These are phyloP conservation scores for Chionodraco myersi DNA, from an alignment of 2,113 vertebrate genomes.

Conservation along the genomic window DNA sequence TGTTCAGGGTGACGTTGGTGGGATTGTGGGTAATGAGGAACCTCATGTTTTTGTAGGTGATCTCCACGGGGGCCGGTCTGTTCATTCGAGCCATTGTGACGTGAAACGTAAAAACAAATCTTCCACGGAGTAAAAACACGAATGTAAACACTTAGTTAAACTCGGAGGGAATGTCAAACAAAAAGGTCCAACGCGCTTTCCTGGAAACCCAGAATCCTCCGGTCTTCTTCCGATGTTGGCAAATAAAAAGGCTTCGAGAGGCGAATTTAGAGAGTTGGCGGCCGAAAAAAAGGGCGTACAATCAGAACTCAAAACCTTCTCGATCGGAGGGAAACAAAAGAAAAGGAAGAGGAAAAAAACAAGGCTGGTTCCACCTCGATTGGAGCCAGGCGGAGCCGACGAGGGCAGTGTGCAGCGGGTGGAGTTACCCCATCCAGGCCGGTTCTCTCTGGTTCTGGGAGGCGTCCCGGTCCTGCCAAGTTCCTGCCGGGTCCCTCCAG, in stretches of 20 bases:
- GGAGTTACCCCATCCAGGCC: constrained; percentile 99
- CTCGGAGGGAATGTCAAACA: constrained; percentile 75
- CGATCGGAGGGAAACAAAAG: constrained; percentile 72
- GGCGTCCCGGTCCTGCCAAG: constrained; percentile 85
- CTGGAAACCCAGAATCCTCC: constrained; percentile 68
- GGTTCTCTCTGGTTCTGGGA: constrained; percentile 87
- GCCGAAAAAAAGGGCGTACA: constrained; percentile 57
- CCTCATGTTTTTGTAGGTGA: constrained; percentile 99
- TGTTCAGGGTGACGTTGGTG: constrained; percentile 98
- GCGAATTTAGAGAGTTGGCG: constrained; percentile 31
- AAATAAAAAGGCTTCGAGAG: constrained; percentile 35
- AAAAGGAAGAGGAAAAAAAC: constrained; percentile 87
- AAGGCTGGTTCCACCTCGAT: constrained; percentile 93
- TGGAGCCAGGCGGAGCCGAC: constrained; percentile 94
- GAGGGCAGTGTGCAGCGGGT: constrained; percentile 93
- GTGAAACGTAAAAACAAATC: constrained; percentile 61
- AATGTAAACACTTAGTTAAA: constrained; percentile 75
- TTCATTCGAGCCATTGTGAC: constrained; percentile 98
- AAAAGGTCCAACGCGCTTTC: constrained; percentile 77
- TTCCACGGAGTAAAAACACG: constrained; percentile 77
- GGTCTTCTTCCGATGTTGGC: constrained; percentile 79
- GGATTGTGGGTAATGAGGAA: constrained; percentile 99
- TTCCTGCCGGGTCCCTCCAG: constrained; percentile 82
- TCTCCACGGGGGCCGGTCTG: constrained; percentile 98
- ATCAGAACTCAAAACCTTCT: constrained; percentile 59